Base-by-base conservation (phyloP, 2,797 vertebrate genomes). In the Tachyglossus aculeatus region DNA sequence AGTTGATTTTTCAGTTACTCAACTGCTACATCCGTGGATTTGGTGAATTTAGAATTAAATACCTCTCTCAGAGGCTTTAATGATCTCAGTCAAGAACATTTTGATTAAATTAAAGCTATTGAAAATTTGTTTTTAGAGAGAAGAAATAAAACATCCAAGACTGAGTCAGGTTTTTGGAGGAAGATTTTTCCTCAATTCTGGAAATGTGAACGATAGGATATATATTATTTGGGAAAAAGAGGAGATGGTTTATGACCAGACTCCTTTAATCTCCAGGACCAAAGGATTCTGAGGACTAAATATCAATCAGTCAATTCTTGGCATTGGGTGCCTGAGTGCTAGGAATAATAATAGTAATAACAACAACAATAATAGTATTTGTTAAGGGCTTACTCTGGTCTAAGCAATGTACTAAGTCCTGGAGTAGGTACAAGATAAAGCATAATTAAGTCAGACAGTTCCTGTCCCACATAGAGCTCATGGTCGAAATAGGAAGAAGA, bases 1-100 rank as follows among this genome's bases (percentile, higher is more conserved):
- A 92, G 89, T 90, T 90, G 90, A 87, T 92, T 90, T 83, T 91
- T 87, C 82, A 86, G 77, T 91, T 89, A 81, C 84, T 88, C 82
- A 84, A 64, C 89, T 84, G 84, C 88, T 88, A 63, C 13, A 38
- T 77, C 83, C 57, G 74, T 84, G 73, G 70, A 82, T 89, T 82
- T 56, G 82, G 85, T 65, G 86, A 87, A 81, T 86, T 91, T 83
- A 84, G 87, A 88, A 88, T 90, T 89, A 91, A 89, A 88, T 62
- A 83, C 81, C 73, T 90, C 82, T 83, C 87, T 90, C 83, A 54
- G 78, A 86, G 71, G 81, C 71, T 84, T 82, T 85, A 88, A 88
- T 85, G 83, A 88, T 90, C 80, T 89, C 80, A 85, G 78, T 90
- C 81, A 84, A 90, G 83, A 91, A 89, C 56, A 34, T 87, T 88